Percentiles rank a stretch among this genome's conserved stretches.
These are phyloP conservation scores for Neoseiulus cucumeris DNA, from an alignment of 1,140 invertebrate genomes.

Conservation along the genomic window DNA sequence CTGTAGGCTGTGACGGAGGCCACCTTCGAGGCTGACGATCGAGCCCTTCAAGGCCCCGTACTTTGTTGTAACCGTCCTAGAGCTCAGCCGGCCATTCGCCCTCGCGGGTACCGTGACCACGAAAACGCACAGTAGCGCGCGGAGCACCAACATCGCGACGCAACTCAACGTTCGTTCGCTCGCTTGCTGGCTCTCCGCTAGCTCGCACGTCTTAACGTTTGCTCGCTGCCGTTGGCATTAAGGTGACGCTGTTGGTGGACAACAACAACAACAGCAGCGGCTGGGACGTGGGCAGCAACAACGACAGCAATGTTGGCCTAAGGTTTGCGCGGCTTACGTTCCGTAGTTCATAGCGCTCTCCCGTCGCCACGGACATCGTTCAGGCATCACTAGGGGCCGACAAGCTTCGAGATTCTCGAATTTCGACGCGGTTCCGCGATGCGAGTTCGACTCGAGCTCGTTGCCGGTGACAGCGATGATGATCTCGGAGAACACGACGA, in stretches of 20 bases:
- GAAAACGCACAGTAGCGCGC: not conserved
- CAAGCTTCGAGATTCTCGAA: no score
- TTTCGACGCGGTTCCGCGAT: no score
- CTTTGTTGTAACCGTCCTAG: constrained; percentile 36
- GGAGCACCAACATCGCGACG: not conserved
- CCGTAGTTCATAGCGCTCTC: no score
- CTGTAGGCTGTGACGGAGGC: constrained; percentile 18
- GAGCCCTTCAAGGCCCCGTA: constrained; percentile 30
- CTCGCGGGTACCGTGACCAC: not conserved
- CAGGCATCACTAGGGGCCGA: no score
- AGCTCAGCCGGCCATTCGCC: not conserved
- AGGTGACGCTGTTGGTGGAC: not conserved
- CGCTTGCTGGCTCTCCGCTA: no score
- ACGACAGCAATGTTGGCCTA: not conserved
- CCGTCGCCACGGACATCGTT: no score
- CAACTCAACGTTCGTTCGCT: not conserved
- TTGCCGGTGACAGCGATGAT: no score
- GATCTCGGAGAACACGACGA: no score
- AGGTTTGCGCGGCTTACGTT: no score
- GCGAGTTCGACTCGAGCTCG: no score
- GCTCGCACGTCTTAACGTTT: not conserved
- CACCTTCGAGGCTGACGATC: constrained; percentile 19
- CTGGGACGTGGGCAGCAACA: not conserved
- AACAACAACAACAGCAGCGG: not conserved
- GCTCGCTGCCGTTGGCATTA: not conserved